Evolutionary conservation across 2,888 invertebrate genomes (phyloP), one percentile per base, ranked within the genome.

Genomic region (Tineola bisselliella): DNA sequence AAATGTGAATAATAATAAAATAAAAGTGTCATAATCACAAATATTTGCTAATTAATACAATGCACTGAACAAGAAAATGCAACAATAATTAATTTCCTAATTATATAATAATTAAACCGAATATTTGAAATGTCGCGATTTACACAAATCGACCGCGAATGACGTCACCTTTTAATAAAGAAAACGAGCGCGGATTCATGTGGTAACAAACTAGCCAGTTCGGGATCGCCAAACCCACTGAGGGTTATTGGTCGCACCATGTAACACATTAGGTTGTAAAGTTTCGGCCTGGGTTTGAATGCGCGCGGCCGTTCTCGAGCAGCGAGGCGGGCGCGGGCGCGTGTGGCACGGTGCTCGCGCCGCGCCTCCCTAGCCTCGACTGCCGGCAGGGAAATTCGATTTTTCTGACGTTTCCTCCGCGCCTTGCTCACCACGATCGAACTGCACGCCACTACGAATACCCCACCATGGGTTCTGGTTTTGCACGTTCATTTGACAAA

Each of bases 361-460:
- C 82, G 74, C 86, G 86, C 84, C 86, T 83, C 82, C 84, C 80
- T 73, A 75, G 70, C 76, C 76, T 75, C 84, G 82, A 86, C 87
- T 87, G 87, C 77, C 84, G 83, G 74, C 82, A 79, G 82, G 83
- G 79, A 83, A 43, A 17, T 60, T 54, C 84, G 86, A 86, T 86
- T 87, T 86, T 84, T 81, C 83, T 84, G 84, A 84, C 84, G 81
- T 84, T 84, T 86, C 83, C 84, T 84, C 86, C 86, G 83, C 86
- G 81, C 86, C 86, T 86, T 79, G 76, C 73, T 74, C 67, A 69
- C 78, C 75, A 74, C 86, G 86, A 87, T 86, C 86, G 86, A 86
- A 87, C 76, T 83, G 82, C 83, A 86, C 81, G 83, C 79, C 75
- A 81, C 60, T 31, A 18, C 4, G 18, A 31, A 33, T 52, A 4